Evolutionary conservation across 2,113 vertebrate species (phyloP), one percentile per base, ranked within the genome.

Genomic region (Pachypanchax playfairii): DNA sequence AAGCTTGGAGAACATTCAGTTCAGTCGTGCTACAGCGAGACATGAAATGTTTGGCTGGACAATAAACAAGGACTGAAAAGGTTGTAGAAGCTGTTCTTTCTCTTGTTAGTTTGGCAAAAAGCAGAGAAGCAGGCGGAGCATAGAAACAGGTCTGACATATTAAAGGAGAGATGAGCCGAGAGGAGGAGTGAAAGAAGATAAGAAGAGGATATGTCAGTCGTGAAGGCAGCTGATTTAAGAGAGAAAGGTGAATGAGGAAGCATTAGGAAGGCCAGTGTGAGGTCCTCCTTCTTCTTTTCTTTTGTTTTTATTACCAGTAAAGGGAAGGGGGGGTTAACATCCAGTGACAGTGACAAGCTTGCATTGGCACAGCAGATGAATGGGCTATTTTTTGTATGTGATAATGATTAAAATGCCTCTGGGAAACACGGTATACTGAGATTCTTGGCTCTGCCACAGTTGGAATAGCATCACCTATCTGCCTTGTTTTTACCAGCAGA

Each of bases 321-420:
- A 64, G 62, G 68, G 66, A 80, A n/a, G 80, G 79, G 72, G 64
- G 80, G 83, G 70, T 65, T 80, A 78, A 85, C 86, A 79, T 80
- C 38, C 38, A 81, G 58, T 87, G 84, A 86, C 85, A 85, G 79
- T 80, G 87, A 89, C 74, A 76, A 82, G 83, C 77, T 85, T 75
- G 61, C 67, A 62, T 71, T 72, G 10, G 67, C 74, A 49, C 70
- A 77, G 65, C 86, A 83, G 80, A 86, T 88, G 82, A 79, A 71
- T 62, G 57, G 50, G 74, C 22, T 41, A 33, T 54, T 41, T 61
- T 17, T 63, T 58, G 55, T 63, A 38, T 38, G 42, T 57, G 50
- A 50, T 28, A 58, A 58, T 47, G 62, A 72, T 83, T 86, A 83
- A 87, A 87, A 85, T 89, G 81, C 81, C 79, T 53, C 75, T 63